Conservation (phyloP, 2,113 vertebrate genomes). For the Tursiops truncatus region DNA sequence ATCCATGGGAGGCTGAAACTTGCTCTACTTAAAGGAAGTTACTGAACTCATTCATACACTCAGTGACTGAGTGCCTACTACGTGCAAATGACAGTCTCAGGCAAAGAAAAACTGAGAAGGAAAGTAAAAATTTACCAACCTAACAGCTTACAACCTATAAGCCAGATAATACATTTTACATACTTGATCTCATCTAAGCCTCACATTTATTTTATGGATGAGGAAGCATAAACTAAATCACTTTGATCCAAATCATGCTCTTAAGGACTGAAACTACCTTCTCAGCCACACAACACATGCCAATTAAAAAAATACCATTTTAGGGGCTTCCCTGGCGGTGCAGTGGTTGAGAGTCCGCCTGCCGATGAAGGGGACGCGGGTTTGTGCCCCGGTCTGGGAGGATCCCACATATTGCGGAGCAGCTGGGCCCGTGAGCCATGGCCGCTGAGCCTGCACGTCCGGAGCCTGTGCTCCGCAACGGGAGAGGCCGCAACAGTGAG, state of each 20-base stretch:
- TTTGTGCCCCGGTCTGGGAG: no score
- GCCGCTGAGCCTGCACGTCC: no score
- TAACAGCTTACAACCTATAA: neutral
- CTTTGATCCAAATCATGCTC: neutral
- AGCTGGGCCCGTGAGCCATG: no score
- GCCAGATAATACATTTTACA: neutral
- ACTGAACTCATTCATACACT: neutral
- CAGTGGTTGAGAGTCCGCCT: no score
- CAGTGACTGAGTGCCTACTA: neutral
- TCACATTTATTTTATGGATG: neutral
- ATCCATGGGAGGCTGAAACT: neutral
- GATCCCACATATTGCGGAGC: no score
- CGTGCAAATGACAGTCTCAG: neutral
- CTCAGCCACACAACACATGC: neutral
- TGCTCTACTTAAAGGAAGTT: neutral
- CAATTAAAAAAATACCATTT: neutral
- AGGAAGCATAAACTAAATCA: neutral
- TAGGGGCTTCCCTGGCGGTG: no score
- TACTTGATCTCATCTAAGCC: neutral
- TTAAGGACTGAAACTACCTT: neutral
- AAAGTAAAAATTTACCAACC: neutral
- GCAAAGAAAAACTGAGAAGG: conserved; percentile 4
- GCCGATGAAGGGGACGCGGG: no score
- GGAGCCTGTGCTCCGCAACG: no score
- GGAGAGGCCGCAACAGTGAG: no score